phyloP scores from a whole-genome alignment of 2,113 vertebrate genomes.

The Diadophis punctatus region DNA sequence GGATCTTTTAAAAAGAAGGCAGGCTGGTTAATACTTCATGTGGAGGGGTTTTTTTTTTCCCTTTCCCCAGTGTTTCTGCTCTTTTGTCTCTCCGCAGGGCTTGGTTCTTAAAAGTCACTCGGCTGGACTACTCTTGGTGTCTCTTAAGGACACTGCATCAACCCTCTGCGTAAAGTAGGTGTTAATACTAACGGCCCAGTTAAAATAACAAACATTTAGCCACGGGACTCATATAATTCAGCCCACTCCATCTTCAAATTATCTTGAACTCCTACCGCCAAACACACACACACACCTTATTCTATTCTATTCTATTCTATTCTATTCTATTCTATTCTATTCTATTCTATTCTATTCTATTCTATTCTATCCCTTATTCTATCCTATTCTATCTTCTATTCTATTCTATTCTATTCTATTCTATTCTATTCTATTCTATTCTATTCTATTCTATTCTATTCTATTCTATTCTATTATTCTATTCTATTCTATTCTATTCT shows the following conservation, averaged over 20 bases:
- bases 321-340: too few relatives aligned
- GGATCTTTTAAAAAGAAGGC: slow-evolving; percentile 54
- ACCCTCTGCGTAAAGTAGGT: not conserved
- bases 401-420: too few relatives aligned
- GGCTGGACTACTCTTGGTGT: not conserved
- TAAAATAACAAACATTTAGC: not conserved
- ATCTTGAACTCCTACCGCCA: not conserved
- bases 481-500: too few relatives aligned
- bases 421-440: too few relatives aligned
- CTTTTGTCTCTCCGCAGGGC: slow-evolving; percentile 41
- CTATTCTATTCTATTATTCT: too few relatives aligned
- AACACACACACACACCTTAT: too few relatives aligned
- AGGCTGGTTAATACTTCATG: slow-evolving; percentile 42
- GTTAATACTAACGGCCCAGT: not conserved
- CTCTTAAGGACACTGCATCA: not conserved
- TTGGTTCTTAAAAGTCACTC: not conserved
- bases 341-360: too few relatives aligned
- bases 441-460: too few relatives aligned
- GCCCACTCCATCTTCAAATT: not conserved
- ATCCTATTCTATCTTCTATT: too few relatives aligned
- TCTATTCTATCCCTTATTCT: too few relatives aligned
- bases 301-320: too few relatives aligned
- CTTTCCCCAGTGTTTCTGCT: slow-evolving; percentile 8
- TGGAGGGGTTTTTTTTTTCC: fast-evolving
- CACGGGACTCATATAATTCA: not conserved